phyloP scores from a whole-genome alignment of 92 coral and sea anemone species.

The Phenganax marumi region DNA sequence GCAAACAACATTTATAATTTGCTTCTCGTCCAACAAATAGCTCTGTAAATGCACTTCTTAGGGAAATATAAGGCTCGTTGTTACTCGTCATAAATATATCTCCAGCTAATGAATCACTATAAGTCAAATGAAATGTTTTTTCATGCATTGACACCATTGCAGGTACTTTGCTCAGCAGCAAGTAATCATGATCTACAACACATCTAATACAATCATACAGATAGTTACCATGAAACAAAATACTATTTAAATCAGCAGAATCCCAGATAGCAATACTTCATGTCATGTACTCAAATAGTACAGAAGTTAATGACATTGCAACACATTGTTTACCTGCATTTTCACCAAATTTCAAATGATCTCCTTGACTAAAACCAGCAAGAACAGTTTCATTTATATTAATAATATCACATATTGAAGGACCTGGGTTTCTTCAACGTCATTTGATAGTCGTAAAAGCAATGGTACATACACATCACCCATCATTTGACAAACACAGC shows the following conservation, averaged over 20 bases:
- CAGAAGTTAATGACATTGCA: slow-evolving; percentile 11
- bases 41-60: neutral
- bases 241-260: slow-evolving; percentile 1
- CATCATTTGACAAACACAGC: neutral
- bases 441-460: slow-evolving; percentile 19
- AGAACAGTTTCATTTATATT: neutral
- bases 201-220: slow-evolving; percentile 6
- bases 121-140: neutral
- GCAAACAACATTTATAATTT: neutral
- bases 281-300: neutral
- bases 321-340: slow-evolving; percentile 19
- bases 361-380: slow-evolving; percentile 38
- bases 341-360: slow-evolving; percentile 6
- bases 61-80: neutral
- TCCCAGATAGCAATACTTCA: neutral
- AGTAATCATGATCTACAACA: neutral
- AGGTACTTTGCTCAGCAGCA: neutral
- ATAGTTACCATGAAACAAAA: slow-evolving; percentile 1
- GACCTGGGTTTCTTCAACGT: slow-evolving; percentile 20
- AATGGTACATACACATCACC: neutral
- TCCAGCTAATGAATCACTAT: neutral
- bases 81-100: too few species aligned
- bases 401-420: neutral
- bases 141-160: neutral
- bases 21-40: neutral